These are phyloP conservation scores for Carassius gibelio DNA, from an alignment of 2,113 vertebrate genomes.

Conservation along the genomic window DNA sequence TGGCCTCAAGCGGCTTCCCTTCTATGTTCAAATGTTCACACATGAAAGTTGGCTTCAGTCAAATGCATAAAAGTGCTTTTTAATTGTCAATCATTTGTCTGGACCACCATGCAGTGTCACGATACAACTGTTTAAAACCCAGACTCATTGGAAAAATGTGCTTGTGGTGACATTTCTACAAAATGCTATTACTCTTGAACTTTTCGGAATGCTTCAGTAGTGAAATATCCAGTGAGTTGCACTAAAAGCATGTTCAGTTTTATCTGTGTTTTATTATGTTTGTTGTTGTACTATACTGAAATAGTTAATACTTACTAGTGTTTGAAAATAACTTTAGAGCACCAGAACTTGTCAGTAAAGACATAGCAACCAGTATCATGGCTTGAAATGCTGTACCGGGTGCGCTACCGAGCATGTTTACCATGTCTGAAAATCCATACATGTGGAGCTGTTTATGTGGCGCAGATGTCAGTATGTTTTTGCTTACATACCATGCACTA, in stretches of 20 bases:
- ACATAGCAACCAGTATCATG: neutral
- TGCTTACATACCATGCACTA: neutral
- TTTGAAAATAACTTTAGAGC: neutral
- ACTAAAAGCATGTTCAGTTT: neutral
- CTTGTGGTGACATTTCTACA: neutral
- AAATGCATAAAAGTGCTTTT: slow-evolving; percentile 64
- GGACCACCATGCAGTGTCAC: slow-evolving; percentile 14
- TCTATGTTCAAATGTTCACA: slow-evolving; percentile 72
- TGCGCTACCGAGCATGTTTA: neutral
- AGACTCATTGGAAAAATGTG: neutral
- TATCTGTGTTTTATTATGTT: neutral
- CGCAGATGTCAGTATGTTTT: neutral
- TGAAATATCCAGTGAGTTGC: neutral
- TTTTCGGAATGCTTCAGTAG: neutral
- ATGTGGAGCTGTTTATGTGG: neutral
- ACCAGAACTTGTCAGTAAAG: neutral
- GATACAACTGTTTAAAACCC: slow-evolving; percentile 9
- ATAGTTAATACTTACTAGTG: too few species aligned
- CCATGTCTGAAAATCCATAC: neutral
- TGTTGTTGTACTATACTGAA: neutral
- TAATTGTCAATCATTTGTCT: slow-evolving; percentile 44
- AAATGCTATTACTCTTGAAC: neutral
- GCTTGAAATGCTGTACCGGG: neutral
- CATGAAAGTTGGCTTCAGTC: slow-evolving; percentile 56
- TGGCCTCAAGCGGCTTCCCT: slow-evolving; percentile 66